These are phyloP conservation scores for Hypsopygia costalis DNA, from an alignment of 2,888 invertebrate species.

Conservation along the genomic window DNA sequence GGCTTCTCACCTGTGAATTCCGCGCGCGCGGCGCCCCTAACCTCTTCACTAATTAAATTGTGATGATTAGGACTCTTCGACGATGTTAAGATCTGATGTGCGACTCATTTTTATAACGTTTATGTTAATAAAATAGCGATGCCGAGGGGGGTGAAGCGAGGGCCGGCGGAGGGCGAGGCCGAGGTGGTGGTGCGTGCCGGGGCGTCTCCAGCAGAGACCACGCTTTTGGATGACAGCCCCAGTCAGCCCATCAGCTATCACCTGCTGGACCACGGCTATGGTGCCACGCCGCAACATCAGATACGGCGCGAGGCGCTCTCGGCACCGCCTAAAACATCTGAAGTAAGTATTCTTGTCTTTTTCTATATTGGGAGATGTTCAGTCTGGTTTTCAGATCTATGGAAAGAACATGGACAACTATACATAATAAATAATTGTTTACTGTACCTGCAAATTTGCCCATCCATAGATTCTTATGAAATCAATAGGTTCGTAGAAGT, in stretches of 20 bases:
- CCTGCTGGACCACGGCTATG: conserved; percentile 92
- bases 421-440: too few relatives aligned
- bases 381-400: too few relatives aligned
- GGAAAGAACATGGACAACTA: too few relatives aligned
- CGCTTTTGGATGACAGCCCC: conserved; percentile 73
- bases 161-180: conserved; percentile 77
- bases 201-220: conserved; percentile 78
- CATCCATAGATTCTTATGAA: too few relatives aligned
- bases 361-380: neutral
- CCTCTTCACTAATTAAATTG: conserved; percentile 77
- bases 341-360: conserved; percentile 55
- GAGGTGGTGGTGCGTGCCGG: conserved; percentile 73
- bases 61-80: conserved; percentile 44
- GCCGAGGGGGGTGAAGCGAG: conserved; percentile 82
- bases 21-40: conserved; percentile 78
- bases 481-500: too few relatives aligned
- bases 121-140: conserved; percentile 61
- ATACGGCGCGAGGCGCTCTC: conserved; percentile 79
- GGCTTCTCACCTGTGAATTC: conserved; percentile 67
- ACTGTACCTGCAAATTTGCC: too few relatives aligned
- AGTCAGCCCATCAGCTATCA: conserved; percentile 84
- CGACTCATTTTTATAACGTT: conserved; percentile 25
- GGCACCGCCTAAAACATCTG: conserved; percentile 79
- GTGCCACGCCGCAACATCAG: conserved; percentile 88
- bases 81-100: conserved; percentile 26